Percentiles rank a stretch among this genome's conserved stretches.
Evolutionary conservation across 2,113 vertebrate genomes (phyloP).

Genomic region (Hydrochoerus hydrochaeris): DNA sequence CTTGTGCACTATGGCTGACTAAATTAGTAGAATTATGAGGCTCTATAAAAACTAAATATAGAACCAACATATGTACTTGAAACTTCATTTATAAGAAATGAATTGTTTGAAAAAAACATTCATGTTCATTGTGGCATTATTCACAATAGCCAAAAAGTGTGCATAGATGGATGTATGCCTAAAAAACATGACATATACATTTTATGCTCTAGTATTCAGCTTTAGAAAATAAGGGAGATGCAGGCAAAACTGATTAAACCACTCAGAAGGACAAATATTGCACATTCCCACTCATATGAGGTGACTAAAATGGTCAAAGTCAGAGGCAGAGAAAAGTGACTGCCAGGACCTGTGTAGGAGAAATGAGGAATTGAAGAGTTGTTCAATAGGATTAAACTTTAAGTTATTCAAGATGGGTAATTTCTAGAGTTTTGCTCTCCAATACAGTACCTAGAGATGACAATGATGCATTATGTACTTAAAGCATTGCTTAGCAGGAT

Average conservation of each 20-base stretch:
- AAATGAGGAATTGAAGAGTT: background rate
- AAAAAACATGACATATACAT: background rate
- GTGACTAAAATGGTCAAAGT: background rate
- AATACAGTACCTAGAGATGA: background rate
- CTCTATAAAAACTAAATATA: background rate
- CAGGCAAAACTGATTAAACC: background rate
- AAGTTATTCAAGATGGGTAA: background rate
- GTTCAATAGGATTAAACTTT: background rate
- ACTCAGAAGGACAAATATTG: background rate
- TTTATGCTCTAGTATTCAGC: background rate
- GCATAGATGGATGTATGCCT: background rate
- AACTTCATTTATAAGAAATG: background rate
- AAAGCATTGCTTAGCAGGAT: background rate
- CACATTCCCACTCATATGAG: background rate
- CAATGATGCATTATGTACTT: background rate
- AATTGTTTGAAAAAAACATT: background rate
- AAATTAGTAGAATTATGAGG: background rate
- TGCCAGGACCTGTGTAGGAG: background rate
- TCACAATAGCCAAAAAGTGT: background rate
- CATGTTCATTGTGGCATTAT: background rate
- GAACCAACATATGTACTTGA: background rate
- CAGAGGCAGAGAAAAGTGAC: background rate
- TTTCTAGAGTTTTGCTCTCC: background rate
- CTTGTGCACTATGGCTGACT: background rate
- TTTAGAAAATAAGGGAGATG: background rate